Evolutionary conservation across 2,113 vertebrate species (phyloP).

Genomic region (Stigmatopora nigra): DNA sequence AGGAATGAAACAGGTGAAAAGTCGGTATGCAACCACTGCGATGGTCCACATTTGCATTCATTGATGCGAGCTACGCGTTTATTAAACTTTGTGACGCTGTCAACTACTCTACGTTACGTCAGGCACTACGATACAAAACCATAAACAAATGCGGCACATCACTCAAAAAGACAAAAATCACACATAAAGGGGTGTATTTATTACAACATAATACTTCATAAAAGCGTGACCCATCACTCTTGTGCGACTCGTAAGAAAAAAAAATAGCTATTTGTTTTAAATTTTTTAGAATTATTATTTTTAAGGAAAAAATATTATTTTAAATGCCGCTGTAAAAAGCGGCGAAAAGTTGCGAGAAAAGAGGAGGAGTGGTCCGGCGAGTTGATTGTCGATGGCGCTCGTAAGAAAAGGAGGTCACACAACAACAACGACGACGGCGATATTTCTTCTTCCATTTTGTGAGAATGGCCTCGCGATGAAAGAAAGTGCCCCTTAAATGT

Average conservation of each 20-base stretch:
- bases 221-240: conserved; percentile 8
- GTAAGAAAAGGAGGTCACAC: conserved; percentile 78
- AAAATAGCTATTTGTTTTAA: neutral
- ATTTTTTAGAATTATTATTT: neutral
- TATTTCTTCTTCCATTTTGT: conserved; percentile 89
- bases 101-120: conserved; percentile 2
- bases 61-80: neutral
- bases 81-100: conserved; percentile 1
- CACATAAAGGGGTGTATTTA: conserved; percentile 37
- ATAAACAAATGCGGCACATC: conserved; percentile 27
- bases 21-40: neutral
- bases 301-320: neutral
- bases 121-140: neutral
- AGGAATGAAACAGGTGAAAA: neutral
- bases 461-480: conserved; percentile 79
- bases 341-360: conserved; percentile 44
- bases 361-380: conserved; percentile 34
- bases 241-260: neutral
- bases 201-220: conserved; percentile 35
- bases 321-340: conserved; percentile 31
- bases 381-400: conserved; percentile 74
- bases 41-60: neutral
- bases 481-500: conserved; percentile 83
- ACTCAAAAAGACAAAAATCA: conserved; percentile 37
- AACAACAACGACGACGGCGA: conserved; percentile 64